phyloP scores from a whole-genome alignment of 1,140 invertebrate genomes.

The Cephus cinctus region DNA sequence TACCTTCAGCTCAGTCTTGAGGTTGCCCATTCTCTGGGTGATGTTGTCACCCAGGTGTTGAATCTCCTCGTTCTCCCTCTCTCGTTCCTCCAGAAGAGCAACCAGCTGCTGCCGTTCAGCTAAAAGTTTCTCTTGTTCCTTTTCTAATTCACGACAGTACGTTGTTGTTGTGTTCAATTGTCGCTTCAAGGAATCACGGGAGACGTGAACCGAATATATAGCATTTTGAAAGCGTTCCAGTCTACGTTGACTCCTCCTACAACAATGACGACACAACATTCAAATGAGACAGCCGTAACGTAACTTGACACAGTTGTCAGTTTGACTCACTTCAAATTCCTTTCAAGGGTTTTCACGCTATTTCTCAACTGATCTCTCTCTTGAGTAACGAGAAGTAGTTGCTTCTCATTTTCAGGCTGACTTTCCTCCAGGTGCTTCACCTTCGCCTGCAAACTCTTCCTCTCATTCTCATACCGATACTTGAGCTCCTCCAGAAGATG shows the following conservation, averaged over 20 bases:
- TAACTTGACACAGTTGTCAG: no score
- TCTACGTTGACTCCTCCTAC: constrained; percentile 40
- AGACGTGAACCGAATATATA: constrained; percentile 53
- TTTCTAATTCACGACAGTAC: constrained; percentile 59
- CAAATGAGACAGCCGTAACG: no score
- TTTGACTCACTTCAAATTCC: constrained; percentile 54
- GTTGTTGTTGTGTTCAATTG: constrained; percentile 59
- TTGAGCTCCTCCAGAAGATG: constrained; percentile 65
- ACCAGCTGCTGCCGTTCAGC: constrained; percentile 57
- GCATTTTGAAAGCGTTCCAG: constrained; percentile 50
- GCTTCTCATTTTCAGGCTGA: constrained; percentile 47
- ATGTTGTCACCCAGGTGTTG: constrained; percentile 56
- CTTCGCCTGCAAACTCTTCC: constrained; percentile 47
- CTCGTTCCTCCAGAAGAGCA: constrained; percentile 48
- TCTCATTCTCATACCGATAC: constrained; percentile 61
- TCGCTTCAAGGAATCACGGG: constrained; percentile 56
- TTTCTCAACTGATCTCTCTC: constrained; percentile 54
- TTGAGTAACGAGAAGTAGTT: constrained; percentile 43
- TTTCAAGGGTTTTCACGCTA: constrained; percentile 51
- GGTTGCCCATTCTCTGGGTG: constrained; percentile 52
- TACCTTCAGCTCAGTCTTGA: constrained; percentile 59
- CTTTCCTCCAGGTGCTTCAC: constrained; percentile 48
- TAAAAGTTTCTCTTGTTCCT: constrained; percentile 57
- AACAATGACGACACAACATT: constrained; percentile 4
- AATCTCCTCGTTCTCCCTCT: constrained; percentile 57